phyloP scores from a whole-genome alignment of 1,140 invertebrate genomes.

The Drosophila tropicalis region DNA sequence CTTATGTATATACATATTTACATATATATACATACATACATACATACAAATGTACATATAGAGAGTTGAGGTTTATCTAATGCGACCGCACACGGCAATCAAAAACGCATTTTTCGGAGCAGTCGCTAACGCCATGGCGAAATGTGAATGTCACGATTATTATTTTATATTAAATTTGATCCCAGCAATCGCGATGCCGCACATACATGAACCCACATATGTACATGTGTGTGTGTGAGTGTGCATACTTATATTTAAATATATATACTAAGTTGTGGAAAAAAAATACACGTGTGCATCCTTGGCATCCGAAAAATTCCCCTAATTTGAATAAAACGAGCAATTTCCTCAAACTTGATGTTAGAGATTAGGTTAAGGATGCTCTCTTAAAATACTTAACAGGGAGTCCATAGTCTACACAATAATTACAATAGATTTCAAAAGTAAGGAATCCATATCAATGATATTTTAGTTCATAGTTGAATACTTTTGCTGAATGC shows the following conservation, averaged over 20 bases:
- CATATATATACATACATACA: constrained; percentile 14
- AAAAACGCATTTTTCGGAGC: constrained; percentile 48
- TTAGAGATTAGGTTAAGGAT: constrained; percentile 7
- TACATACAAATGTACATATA: neutral
- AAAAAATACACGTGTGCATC: constrained; percentile 9
- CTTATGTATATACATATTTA: constrained; percentile 14
- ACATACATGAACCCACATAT: neutral
- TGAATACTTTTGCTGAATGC: neutral
- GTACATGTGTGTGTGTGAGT: neutral
- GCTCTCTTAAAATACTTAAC: constrained; percentile 4
- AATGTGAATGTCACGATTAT: constrained; percentile 50
- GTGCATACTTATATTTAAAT: neutral
- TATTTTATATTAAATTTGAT: constrained; percentile 57
- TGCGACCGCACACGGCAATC: constrained; percentile 51
- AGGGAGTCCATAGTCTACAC: neutral
- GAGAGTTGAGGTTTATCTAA: constrained; percentile 51
- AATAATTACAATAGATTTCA: constrained; percentile 4
- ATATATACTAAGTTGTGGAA: constrained; percentile 1
- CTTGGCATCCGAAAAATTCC: neutral
- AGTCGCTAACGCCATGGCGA: constrained; percentile 7
- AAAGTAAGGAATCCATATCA: neutral
- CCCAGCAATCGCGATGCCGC: neutral
- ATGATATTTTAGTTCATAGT: neutral
- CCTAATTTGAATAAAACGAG: constrained; percentile 20
- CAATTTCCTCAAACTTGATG: neutral